phyloP scores from a whole-genome alignment of 2,797 vertebrate genomes.

The Sebastiscus tertius region DNA sequence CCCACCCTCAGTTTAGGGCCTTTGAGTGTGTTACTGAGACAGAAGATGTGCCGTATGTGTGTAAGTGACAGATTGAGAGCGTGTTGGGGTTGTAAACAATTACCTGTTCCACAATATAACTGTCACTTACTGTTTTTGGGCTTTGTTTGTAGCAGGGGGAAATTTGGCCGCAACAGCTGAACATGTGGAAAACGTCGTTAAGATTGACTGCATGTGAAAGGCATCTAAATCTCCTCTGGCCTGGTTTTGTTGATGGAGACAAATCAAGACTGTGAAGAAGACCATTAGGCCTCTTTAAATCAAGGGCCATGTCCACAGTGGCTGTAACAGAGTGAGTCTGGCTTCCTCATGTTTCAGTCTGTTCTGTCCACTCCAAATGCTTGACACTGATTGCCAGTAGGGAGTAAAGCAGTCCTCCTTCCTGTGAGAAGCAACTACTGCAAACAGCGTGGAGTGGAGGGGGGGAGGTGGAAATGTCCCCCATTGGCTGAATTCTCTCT shows the following conservation, averaged over 20 bases:
- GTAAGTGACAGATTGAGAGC: background rate
- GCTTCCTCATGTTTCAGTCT: slow-evolving; percentile 33
- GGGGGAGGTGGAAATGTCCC: slow-evolving; percentile 38
- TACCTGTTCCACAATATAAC: slow-evolving; percentile 4
- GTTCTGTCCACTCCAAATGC: slow-evolving; percentile 47
- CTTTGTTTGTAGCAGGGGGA: background rate
- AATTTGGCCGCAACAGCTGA: background rate
- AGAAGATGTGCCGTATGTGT: background rate
- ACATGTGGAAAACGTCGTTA: slow-evolving; percentile 21
- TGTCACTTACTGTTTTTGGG: background rate
- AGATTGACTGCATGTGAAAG: slow-evolving; percentile 8
- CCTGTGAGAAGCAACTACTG: slow-evolving; percentile 56
- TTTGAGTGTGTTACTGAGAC: background rate
- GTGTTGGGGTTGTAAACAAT: background rate
- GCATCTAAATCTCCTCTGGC: background rate
- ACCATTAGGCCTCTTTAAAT: slow-evolving; percentile 17
- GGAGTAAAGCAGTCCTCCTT: slow-evolving; percentile 49
- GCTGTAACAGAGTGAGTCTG: slow-evolving; percentile 9
- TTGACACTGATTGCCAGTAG: slow-evolving; percentile 46
- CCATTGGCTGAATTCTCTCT: slow-evolving; percentile 56
- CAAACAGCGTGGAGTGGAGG: slow-evolving; percentile 45
- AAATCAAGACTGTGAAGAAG: slow-evolving; percentile 14
- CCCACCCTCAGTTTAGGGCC: slow-evolving; percentile 6
- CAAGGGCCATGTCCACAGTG: slow-evolving; percentile 11
- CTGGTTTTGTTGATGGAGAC: slow-evolving; percentile 23